Conservation (phyloP, 2,113 vertebrate genomes). For the Boulengeromyrus knoepffleri region DNA sequence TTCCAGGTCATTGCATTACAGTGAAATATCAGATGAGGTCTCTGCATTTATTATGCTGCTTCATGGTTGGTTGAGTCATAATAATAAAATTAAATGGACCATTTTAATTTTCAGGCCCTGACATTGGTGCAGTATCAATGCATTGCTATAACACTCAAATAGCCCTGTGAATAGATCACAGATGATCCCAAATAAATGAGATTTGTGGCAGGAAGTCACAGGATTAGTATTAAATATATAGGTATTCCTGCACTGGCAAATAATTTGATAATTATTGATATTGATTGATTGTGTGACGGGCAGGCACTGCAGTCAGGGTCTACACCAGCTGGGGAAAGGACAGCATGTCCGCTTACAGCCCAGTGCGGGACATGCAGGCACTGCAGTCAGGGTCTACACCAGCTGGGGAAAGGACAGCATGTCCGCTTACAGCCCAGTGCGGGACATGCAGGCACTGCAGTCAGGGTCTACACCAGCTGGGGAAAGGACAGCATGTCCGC, state of each 20-base stretch:
- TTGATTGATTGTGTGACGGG: not conserved
- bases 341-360: no score
- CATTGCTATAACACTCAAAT: not conserved
- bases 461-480: not conserved
- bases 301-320: not conserved
- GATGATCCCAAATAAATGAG: not conserved
- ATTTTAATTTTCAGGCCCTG: not conserved
- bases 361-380: not conserved
- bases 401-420: not conserved
- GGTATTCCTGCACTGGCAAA: not conserved
- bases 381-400: not conserved
- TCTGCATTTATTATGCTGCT: not conserved
- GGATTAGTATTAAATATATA: not conserved
- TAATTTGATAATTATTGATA: not conserved
- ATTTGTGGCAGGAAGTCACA: not conserved
- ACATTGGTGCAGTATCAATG: not conserved
- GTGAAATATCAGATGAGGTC: not conserved
- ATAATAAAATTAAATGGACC: not conserved
- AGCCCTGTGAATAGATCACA: not conserved
- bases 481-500: no score
- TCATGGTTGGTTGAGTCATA: not conserved
- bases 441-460: no score
- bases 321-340: not conserved
- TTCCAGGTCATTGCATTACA: not conserved
- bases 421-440: no score